These are phyloP conservation scores for Malthinus seriepunctatus DNA, from an alignment of 2,888 invertebrate genomes.

Conservation along the genomic window DNA sequence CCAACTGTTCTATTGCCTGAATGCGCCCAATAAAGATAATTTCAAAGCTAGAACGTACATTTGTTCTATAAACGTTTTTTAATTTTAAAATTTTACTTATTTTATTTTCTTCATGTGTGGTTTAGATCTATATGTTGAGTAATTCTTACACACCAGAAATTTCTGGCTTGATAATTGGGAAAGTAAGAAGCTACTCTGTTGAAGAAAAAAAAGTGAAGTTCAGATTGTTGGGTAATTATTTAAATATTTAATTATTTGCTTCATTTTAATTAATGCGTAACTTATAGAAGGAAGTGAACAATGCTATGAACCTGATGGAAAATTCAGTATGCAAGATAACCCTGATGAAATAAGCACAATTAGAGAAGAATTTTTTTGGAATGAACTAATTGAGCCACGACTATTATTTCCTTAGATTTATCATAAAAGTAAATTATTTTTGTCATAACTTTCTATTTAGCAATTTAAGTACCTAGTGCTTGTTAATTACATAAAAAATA, in stretches of 20 bases:
- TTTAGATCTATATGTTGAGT: conserved; percentile 11
- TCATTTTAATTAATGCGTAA: neutral
- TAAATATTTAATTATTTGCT: neutral
- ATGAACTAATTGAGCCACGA: conserved; percentile 21
- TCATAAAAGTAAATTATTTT: neutral
- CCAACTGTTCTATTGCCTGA: no score
- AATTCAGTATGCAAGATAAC: conserved; percentile 47
- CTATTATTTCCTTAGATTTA: conserved; percentile 22
- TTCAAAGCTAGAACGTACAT: no score
- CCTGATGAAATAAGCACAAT: conserved; percentile 28
- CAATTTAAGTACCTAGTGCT: no score
- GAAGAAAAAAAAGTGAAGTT: conserved; percentile 36
- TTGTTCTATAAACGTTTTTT: no score
- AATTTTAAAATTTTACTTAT: conserved; percentile 13
- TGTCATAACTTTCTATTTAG: neutral
- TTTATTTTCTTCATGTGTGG: conserved; percentile 4
- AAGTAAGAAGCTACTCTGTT: conserved; percentile 36
- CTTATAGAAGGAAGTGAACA: conserved; percentile 48
- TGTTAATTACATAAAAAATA: neutral
- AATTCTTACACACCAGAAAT: conserved; percentile 49
- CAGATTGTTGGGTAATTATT: conserved; percentile 38
- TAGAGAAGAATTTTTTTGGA: conserved; percentile 13
- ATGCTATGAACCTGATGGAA: conserved; percentile 46
- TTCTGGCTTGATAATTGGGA: conserved; percentile 49
- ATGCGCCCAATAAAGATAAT: no score